These are phyloP conservation scores for Saimiri boliviensis DNA, from an alignment of 2,113 vertebrate genomes.

Conservation along the genomic window DNA sequence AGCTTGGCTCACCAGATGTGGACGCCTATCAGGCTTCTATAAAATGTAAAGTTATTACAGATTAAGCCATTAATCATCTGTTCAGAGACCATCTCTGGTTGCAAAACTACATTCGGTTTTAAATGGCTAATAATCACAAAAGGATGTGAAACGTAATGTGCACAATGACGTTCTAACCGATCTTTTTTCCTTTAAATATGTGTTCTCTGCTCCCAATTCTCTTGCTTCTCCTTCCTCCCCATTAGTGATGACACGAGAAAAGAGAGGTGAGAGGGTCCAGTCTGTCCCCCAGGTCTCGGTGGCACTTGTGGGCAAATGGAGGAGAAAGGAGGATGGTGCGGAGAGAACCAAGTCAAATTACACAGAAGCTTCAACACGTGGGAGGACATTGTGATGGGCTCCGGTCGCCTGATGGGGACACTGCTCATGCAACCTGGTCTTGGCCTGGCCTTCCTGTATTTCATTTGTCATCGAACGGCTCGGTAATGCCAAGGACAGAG, in stretches of 20 bases:
- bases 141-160: conserved; percentile 77
- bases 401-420: neutral
- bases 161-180: conserved; percentile 66
- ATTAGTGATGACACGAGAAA: conserved; percentile 34
- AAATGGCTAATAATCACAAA: conserved; percentile 85
- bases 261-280: neutral
- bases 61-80: conserved; percentile 89
- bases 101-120: conserved; percentile 82
- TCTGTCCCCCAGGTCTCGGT: neutral
- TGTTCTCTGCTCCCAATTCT: conserved; percentile 53
- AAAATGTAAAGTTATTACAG: conserved; percentile 88
- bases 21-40: conserved; percentile 85
- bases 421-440: neutral
- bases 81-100: conserved; percentile 85
- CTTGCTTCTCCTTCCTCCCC: conserved; percentile 13
- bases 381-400: neutral
- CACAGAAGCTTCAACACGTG: neutral
- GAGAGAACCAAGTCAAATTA: neutral
- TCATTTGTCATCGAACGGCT: neutral
- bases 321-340: neutral
- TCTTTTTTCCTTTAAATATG: conserved; percentile 74
- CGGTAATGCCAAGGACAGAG: neutral
- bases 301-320: neutral
- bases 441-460: neutral
- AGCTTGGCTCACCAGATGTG: conserved; percentile 88